Evolutionary conservation across 2,113 vertebrate genomes (phyloP), one percentile per base, ranked within the genome.

Genomic region (Anhinga rufa): DNA sequence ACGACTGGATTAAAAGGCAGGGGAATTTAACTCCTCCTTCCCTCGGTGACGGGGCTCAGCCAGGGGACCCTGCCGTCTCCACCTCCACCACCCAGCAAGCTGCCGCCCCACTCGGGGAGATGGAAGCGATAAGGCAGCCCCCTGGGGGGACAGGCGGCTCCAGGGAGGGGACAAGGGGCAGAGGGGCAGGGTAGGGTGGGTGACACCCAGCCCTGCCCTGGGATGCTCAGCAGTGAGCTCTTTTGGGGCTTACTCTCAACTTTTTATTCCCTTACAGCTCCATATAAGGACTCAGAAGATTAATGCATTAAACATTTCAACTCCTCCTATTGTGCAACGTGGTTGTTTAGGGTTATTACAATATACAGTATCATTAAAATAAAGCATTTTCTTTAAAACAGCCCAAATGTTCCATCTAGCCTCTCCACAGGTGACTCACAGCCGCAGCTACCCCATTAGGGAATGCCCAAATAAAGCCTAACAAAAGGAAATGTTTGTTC

Each of bases 1-100:
- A 91, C 15, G 61, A 97, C 96, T 69, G 92, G 95, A 94, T 97
- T 94, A 95, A 96, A 92, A 90, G 86, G 76, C 91, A 62, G 14
- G 66, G 81, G 90, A 89, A 68, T 34, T 76, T 86, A 52, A 76
- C 90, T 94, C 95, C 96, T 88, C 95, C 95, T 96, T 97, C 93
- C 85, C 86, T 52, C 80, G 68, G 77, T 92, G 94, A 97, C 96
- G 86, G 94, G 96, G 95, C 54, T 86, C 58, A 52, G 91, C 91
- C 82, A 28, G 66, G 90, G 85, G 66, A 90, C 93, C 75, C 88
- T 84, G 92, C 26, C 48, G 19, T 57, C 91, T 97, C 97, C 98
- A 96, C 98, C 97, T 97, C 96, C 95, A 13, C 82, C 94, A 93
- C 62, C 86, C 86, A 71, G 48, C 29, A n/a, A 71, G 17, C 14